Conservation (phyloP, 2,797 vertebrate genomes). For the Strix occidentalis region DNA sequence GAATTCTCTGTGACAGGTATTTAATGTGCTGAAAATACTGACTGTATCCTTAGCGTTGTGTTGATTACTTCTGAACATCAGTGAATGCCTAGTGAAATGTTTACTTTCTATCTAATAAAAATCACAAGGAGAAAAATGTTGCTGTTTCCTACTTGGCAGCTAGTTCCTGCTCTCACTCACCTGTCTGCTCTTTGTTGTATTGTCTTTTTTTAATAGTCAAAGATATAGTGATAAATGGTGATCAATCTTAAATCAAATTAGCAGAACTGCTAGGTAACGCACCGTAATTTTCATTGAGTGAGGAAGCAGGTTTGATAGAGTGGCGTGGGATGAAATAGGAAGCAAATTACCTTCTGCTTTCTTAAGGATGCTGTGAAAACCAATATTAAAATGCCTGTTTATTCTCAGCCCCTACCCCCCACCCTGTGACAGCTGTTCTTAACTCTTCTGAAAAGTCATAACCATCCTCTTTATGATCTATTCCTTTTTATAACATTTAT, state of each 20-base stretch:
- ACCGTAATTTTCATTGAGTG: neutral
- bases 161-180: slow-evolving; percentile 21
- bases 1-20: neutral
- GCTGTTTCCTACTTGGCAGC: neutral
- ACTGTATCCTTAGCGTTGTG: neutral
- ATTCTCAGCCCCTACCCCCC: slow-evolving; percentile 45
- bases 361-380: slow-evolving; percentile 64
- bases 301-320: slow-evolving; percentile 20
- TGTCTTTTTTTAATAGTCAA: neutral
- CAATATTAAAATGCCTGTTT: slow-evolving; percentile 52
- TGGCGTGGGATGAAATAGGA: slow-evolving; percentile 3
- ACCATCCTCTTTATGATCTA: slow-evolving; percentile 63
- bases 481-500: slow-evolving; percentile 53
- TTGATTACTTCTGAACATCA: slow-evolving; percentile 1
- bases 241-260: slow-evolving; percentile 45
- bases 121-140: slow-evolving; percentile 5
- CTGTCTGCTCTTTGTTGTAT: neutral
- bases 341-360: slow-evolving; percentile 55
- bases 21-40: neutral
- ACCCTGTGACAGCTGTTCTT: slow-evolving; percentile 71
- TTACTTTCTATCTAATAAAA: slow-evolving; percentile 39
- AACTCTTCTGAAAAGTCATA: slow-evolving; percentile 66
- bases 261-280: slow-evolving; percentile 21
- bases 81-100: neutral
- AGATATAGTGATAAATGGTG: slow-evolving; percentile 6